These are phyloP conservation scores for Melospiza georgiana DNA, from an alignment of 2,113 vertebrate genomes.

Conservation along the genomic window DNA sequence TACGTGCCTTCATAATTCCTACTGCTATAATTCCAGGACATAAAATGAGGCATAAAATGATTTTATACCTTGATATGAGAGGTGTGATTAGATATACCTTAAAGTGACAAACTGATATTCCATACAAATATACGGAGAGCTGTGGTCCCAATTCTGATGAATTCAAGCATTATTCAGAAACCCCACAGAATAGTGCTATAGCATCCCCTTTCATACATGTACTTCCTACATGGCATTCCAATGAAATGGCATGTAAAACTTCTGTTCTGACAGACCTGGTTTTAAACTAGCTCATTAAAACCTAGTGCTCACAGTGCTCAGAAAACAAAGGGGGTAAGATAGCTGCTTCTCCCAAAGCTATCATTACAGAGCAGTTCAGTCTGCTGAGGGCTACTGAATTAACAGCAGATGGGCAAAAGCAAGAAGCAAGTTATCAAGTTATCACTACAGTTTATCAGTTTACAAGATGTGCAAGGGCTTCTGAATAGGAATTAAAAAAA, in stretches of 20 bases:
- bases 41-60: background rate
- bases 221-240: background rate
- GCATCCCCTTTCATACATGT: background rate
- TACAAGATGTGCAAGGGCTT: background rate
- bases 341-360: slow-evolving; percentile 2
- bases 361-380: background rate
- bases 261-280: background rate
- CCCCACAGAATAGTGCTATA: background rate
- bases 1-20: background rate
- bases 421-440: slow-evolving; percentile 15
- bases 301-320: background rate
- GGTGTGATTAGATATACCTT: background rate
- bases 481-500: background rate
- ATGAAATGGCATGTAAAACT: background rate
- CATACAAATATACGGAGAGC: background rate
- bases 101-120: background rate
- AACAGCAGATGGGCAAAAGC: slow-evolving; percentile 21
- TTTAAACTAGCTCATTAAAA: slow-evolving; percentile 23
- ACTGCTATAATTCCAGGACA: background rate
- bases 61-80: background rate
- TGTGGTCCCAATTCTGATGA: background rate
- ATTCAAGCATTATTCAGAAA: background rate
- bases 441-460: background rate
- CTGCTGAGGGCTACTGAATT: slow-evolving; percentile 1
- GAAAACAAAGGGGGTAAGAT: background rate